phyloP scores from a whole-genome alignment of 2,113 vertebrate species.

The Proterorhinus semilunaris region DNA sequence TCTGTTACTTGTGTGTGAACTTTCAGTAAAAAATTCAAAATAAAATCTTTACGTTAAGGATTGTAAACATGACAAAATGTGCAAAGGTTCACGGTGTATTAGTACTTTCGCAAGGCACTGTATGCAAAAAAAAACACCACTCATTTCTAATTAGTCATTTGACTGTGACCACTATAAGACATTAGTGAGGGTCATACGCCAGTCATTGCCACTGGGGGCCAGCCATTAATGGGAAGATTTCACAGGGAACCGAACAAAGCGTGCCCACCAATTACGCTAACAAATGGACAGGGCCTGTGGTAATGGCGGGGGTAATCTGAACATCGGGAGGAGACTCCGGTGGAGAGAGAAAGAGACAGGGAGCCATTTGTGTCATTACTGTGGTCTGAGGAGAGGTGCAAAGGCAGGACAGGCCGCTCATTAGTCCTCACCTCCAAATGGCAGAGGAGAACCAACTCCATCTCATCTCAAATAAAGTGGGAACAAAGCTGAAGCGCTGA shows the following conservation, averaged over 20 bases:
- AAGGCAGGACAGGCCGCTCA: conserved; percentile 33
- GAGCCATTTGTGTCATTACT: conserved; percentile 71
- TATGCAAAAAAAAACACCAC: neutral
- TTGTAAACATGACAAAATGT: too few relatives aligned
- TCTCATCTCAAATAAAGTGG: conserved; percentile 43
- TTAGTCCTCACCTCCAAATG: conserved; percentile 54
- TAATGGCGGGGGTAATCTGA: conserved; percentile 61
- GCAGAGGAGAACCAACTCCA: conserved; percentile 34
- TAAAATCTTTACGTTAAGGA: too few relatives aligned
- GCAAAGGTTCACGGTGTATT: too few relatives aligned
- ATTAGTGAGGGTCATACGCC: conserved; percentile 21
- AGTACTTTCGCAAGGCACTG: too few relatives aligned
- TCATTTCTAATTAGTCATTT: neutral
- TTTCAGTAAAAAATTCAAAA: too few relatives aligned
- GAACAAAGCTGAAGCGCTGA: conserved; percentile 28
- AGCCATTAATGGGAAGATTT: conserved; percentile 45
- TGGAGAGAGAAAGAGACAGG: conserved; percentile 25
- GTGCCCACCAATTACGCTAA: conserved; percentile 59
- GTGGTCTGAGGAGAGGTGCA: conserved; percentile 68
- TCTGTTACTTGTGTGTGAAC: too few relatives aligned
- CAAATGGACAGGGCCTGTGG: conserved; percentile 60
- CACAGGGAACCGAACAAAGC: conserved; percentile 34
- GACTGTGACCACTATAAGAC: conserved; percentile 3
- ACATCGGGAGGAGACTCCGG: conserved; percentile 46
- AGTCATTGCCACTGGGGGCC: neutral